phyloP scores from a whole-genome alignment of 2,113 vertebrate species.

The Pelvicachromis taeniatus region DNA sequence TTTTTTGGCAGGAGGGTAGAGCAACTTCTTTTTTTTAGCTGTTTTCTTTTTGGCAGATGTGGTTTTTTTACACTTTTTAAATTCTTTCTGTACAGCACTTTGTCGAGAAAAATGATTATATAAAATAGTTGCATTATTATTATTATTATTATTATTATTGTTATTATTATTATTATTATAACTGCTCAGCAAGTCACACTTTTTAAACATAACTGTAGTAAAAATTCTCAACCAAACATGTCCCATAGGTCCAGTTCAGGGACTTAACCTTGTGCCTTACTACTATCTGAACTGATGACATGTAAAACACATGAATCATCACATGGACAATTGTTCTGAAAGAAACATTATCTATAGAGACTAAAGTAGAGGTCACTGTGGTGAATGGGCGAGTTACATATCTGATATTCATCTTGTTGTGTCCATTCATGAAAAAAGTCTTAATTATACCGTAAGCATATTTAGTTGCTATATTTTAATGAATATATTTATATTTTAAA shows the following conservation, averaged over 20 bases:
- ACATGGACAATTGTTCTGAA: background rate
- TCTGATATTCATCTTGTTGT: background rate
- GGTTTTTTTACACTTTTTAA: background rate
- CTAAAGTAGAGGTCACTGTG: background rate
- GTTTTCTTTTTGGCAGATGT: background rate
- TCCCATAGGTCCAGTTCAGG: background rate
- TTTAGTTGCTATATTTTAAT: background rate
- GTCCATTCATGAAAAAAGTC: background rate
- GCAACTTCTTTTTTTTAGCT: background rate
- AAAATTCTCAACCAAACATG: background rate
- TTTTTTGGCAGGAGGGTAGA: background rate
- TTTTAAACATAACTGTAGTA: background rate
- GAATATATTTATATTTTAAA: background rate
- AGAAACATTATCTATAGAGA: background rate
- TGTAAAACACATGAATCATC: background rate
- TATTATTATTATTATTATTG: background rate
- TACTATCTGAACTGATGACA: background rate
- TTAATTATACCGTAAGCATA: background rate
- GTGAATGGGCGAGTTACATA: background rate
- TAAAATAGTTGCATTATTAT: background rate
- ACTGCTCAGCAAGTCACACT: background rate
- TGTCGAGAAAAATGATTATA: background rate
- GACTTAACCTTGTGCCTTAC: background rate
- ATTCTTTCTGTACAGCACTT: background rate
- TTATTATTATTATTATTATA: background rate